Conservation (phyloP, 2,797 vertebrate genomes). For the Otolemur crassicaudatus region DNA sequence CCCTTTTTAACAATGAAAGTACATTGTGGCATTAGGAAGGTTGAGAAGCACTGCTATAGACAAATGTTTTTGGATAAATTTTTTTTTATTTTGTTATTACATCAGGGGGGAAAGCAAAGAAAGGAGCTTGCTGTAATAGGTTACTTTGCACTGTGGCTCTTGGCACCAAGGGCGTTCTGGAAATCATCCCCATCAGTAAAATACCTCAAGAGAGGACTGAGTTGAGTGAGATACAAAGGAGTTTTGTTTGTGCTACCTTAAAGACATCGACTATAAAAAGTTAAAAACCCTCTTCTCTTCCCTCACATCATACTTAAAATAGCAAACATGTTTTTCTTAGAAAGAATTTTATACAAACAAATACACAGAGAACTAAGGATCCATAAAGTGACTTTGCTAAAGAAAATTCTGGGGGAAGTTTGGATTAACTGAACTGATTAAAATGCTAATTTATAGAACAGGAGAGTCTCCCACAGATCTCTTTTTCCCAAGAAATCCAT, state of each 20-base stretch:
- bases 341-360: constrained; percentile 62
- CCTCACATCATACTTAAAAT: constrained; percentile 62
- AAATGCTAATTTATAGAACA: constrained; percentile 59
- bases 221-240: constrained; percentile 54
- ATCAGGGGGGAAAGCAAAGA: constrained; percentile 58
- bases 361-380: constrained; percentile 66
- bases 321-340: constrained; percentile 67
- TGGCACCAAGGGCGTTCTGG: constrained; percentile 51
- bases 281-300: constrained; percentile 66
- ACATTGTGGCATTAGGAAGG: too few relatives aligned
- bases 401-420: constrained; percentile 64
- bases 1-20: too few relatives aligned
- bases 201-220: constrained; percentile 71
- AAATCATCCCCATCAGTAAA: constrained; percentile 65
- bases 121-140: constrained; percentile 49
- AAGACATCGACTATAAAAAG: constrained; percentile 68
- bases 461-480: constrained; percentile 52
- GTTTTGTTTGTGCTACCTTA: constrained; percentile 70
- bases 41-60: too few relatives aligned
- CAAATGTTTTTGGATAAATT: neutral
- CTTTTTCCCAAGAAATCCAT: constrained; percentile 57
- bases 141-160: constrained; percentile 51
- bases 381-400: constrained; percentile 72
- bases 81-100: constrained; percentile 49
- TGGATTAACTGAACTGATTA: constrained; percentile 63